A percentile compares a stretch with the other conserved stretches of the same genome.
phyloP scores from a whole-genome alignment of 2,888 invertebrate species.

The Hemaris fuciformis region DNA sequence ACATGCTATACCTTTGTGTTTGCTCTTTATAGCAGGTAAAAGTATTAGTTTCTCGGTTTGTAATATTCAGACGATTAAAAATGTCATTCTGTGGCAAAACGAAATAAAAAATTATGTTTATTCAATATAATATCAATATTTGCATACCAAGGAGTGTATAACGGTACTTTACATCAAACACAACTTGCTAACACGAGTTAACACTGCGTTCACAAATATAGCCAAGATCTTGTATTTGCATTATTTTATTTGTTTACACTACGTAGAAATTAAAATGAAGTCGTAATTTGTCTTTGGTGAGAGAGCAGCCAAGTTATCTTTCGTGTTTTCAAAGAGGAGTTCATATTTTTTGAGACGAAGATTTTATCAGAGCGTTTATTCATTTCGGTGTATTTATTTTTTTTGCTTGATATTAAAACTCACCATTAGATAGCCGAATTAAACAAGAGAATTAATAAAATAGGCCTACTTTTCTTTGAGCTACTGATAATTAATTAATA shows the following conservation, averaged over 20 bases:
- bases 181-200: neutral
- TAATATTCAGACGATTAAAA: neutral
- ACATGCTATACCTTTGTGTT: no score
- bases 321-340: neutral
- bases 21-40: no score
- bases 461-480: neutral
- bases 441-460: no score
- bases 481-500: neutral
- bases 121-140: neutral
- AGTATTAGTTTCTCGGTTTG: neutral
- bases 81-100: neutral
- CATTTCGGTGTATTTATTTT: neutral
- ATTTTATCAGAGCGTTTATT: no score
- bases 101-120: neutral
- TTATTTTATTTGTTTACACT: neutral
- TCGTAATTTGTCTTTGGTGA: neutral
- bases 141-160: neutral
- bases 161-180: neutral
- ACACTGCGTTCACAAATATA: neutral
- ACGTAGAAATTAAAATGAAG: neutral
- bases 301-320: neutral
- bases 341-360: neutral
- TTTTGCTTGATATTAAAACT: neutral
- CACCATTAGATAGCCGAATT: no score
- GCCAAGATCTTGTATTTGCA: neutral